A percentile compares a stretch with the other conserved stretches of the same genome.
Conservation (phyloP, 2,888 invertebrate genomes). For the Xestoiulus laeticollis region DNA sequence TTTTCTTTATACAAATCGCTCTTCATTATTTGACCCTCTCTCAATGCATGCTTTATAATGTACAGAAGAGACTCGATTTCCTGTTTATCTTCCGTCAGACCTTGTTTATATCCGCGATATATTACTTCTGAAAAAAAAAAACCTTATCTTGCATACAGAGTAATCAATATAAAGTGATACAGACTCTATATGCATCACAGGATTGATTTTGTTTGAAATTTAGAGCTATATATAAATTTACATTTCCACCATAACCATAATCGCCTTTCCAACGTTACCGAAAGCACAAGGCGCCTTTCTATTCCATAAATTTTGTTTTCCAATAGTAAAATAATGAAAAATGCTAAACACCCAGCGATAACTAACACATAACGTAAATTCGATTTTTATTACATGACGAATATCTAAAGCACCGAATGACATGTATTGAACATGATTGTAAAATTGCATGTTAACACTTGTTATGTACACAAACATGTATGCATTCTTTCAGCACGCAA, state of each 20-base stretch:
- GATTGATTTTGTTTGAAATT: constrained; percentile 4
- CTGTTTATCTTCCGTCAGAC: too few relatives aligned
- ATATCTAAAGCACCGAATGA: not conserved
- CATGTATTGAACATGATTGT: not conserved
- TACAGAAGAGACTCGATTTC: too few relatives aligned
- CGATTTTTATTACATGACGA: not conserved
- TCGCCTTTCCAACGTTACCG: not conserved
- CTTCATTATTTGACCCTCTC: too few relatives aligned
- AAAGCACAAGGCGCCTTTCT: not conserved
- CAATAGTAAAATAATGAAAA: not conserved
- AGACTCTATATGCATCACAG: not conserved
- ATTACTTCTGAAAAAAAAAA: too few relatives aligned
- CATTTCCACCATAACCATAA: not conserved
- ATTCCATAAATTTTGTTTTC: not conserved
- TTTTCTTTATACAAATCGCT: too few relatives aligned
- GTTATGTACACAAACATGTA: not conserved
- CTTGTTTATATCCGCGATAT: too few relatives aligned
- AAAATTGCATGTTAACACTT: not conserved
- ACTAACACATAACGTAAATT: not conserved
- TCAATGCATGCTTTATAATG: too few relatives aligned
- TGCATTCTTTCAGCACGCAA: not conserved
- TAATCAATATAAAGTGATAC: not conserved
- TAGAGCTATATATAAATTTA: not conserved
- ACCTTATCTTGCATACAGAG: too few relatives aligned
- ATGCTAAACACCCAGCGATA: not conserved